phyloP scores from a whole-genome alignment of 2,888 invertebrate species.

The Agapostemon virescens region DNA sequence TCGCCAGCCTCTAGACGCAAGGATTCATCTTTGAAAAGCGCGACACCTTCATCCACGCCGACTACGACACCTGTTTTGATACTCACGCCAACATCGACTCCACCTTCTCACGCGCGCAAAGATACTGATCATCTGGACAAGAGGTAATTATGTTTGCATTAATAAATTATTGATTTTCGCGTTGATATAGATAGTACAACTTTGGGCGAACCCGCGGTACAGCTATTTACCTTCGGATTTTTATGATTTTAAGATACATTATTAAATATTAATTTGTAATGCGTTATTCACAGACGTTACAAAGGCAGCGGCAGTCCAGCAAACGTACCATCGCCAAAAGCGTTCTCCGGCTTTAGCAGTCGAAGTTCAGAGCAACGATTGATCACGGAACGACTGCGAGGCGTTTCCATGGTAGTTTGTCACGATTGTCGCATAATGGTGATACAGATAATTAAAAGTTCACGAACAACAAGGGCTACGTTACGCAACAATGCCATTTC shows the following conservation, averaged over 20 bases:
- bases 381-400: constrained; percentile 85
- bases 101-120: constrained; percentile 69
- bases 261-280: neutral
- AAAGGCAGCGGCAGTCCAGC: constrained; percentile 83
- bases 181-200: neutral
- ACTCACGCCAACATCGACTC: constrained; percentile 71
- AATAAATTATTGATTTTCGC: neutral
- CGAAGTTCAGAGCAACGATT: constrained; percentile 76
- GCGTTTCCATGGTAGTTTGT: constrained; percentile 94
- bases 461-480: constrained; percentile 90
- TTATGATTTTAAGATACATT: too few species aligned
- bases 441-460: constrained; percentile 95
- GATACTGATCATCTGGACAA: constrained; percentile 68
- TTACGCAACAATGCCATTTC: constrained; percentile 91
- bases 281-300: constrained; percentile 33
- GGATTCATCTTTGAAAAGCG: constrained; percentile 80
- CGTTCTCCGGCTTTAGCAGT: constrained; percentile 79
- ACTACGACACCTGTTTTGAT: constrained; percentile 73
- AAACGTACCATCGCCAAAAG: constrained; percentile 82
- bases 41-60: constrained; percentile 73
- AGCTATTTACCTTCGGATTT: too few species aligned
- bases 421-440: constrained; percentile 97
- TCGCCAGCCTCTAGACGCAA: constrained; percentile 79
- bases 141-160: constrained; percentile 58
- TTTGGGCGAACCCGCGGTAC: too few species aligned